A percentile compares a stretch with the other conserved stretches of the same genome.
Evolutionary conservation across 2,797 vertebrate genomes (phyloP).

Genomic region (Pipistrellus kuhlii): DNA sequence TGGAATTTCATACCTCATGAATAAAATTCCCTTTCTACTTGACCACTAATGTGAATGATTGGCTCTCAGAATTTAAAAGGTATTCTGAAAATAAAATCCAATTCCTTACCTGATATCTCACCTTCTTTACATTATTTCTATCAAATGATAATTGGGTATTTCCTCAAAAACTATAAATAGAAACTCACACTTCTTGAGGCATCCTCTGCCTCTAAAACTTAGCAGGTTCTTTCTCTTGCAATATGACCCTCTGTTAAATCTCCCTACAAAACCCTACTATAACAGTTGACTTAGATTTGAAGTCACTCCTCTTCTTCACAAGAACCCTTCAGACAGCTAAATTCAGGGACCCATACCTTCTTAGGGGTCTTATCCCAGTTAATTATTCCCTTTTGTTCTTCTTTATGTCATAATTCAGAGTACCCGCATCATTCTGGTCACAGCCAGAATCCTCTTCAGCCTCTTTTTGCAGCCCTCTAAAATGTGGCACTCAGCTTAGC

Average conservation of each 20-base stretch:
- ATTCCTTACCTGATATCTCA: neutral
- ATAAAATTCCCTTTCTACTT: conserved; percentile 45
- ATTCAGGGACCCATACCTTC: neutral
- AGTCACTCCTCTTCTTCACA: neutral
- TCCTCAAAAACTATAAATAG: neutral
- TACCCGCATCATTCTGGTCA: neutral
- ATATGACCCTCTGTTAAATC: neutral
- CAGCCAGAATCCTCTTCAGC: neutral
- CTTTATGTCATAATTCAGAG: conserved; percentile 17
- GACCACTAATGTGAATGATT: neutral
- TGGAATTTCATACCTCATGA: neutral
- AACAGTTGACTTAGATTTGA: neutral
- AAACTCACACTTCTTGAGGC: neutral
- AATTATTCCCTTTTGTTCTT: neutral
- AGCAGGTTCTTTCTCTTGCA: neutral
- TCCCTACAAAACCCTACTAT: neutral
- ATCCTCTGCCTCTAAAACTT: neutral
- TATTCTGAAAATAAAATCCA: conserved; percentile 3
- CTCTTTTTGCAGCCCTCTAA: neutral
- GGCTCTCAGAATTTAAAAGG: conserved; percentile 12
- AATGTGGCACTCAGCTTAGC: neutral
- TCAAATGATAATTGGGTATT: neutral
- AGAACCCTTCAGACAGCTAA: neutral
- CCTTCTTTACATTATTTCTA: neutral
- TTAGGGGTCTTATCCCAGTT: neutral